Evolutionary conservation across 2,113 vertebrate genomes (phyloP).

Genomic region (Bubalus kerabau): DNA sequence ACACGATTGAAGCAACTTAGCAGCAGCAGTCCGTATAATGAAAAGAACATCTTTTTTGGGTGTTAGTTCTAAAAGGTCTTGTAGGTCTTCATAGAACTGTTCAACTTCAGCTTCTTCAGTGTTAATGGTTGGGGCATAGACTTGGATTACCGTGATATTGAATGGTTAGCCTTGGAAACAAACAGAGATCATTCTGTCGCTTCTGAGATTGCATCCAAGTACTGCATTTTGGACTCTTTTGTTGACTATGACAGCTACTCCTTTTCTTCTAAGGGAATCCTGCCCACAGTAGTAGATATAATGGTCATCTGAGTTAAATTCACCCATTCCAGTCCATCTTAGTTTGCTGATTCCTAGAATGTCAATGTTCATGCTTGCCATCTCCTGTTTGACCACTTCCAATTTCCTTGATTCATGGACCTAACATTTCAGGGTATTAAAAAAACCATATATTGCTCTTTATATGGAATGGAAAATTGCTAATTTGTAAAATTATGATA

Average conservation of each 20-base stretch:
- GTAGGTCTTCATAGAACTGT: background rate
- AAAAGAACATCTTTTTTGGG: background rate
- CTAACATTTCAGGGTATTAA: background rate
- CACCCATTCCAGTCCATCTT: background rate
- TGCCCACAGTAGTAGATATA: background rate
- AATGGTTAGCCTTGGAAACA: background rate
- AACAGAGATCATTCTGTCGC: background rate
- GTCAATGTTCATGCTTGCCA: accelerated
- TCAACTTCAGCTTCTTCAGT: background rate
- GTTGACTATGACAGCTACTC: background rate
- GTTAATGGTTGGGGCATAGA: background rate
- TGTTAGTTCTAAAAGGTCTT: background rate
- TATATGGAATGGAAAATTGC: background rate
- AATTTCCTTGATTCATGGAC: background rate
- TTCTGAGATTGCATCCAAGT: background rate
- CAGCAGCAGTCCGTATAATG: background rate
- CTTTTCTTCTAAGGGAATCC: background rate
- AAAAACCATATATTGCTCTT: background rate
- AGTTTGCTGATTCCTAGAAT: background rate
- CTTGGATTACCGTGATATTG: background rate
- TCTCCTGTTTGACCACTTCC: background rate
- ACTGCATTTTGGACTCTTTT: background rate
- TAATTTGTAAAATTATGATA: background rate
- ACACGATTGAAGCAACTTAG: too few relatives aligned
- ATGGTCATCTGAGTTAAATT: background rate